Evolutionary conservation across 1,140 invertebrate genomes (phyloP), one percentile per base, ranked within the genome.

Genomic region (Saccostrea glomerata): DNA sequence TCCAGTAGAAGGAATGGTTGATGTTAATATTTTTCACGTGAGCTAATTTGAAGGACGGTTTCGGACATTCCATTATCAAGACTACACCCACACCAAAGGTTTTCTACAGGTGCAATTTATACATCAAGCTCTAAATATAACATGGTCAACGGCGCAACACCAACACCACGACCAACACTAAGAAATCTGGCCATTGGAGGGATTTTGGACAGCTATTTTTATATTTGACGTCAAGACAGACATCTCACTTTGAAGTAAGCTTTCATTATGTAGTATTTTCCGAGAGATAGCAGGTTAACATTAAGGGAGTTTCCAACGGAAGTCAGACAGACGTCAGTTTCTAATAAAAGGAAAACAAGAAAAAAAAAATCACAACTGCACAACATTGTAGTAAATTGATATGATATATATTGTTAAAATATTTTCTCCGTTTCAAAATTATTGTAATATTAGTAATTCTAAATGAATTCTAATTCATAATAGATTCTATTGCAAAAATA

Each of bases 191-290:
- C 17, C 58, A 63, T 15, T 77, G 58, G 58, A 63, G 58, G 15
- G 58, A 63, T 77, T 36, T 36, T 13, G 30, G 9, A 36, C 30
- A 12, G 70, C 12, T 77, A 77, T 77, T 36, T 30, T 30, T 77
- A 77, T 30, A 15, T 30, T 12, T 77, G 70, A 77, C 70, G 30
- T 77, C 70, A 77, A 23, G 70, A 77, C 23, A 77, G 70, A 25
- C 70, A 77, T 15, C 25, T 25, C 23, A 77, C 70, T 77, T 77
- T 77, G 70, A 77, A 77, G 70, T 77, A 77, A 36, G 70, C 70
- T 4, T 77, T 77, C 70, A 77, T 77, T 13, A 36, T 25, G 15
- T 30, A 77, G 70, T 77, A 77, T 77, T 77, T 77, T 36, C 70
- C 30, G 12, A 77, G 70, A 25, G 70, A 77, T 4, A 36, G 0